These are phyloP conservation scores for Sinocyclocheilus rhinocerous DNA, from an alignment of 2,113 vertebrate genomes.

Conservation along the genomic window DNA sequence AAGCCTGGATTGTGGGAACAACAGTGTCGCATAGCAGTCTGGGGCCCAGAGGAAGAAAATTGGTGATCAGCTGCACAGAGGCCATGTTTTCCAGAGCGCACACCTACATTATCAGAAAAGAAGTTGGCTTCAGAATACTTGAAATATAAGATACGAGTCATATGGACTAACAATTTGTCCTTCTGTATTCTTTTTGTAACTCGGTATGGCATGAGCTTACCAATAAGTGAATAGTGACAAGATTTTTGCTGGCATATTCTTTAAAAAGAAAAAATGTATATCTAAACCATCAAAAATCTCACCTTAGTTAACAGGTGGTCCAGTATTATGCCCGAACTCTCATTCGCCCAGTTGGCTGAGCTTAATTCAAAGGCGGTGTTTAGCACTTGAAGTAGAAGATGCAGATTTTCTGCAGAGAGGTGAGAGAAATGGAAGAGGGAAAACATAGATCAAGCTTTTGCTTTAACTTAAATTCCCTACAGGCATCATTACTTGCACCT, in stretches of 20 bases:
- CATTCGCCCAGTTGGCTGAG: constrained; percentile 55
- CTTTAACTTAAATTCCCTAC: constrained; percentile 66
- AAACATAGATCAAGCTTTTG: constrained; percentile 46
- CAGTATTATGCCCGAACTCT: constrained; percentile 54
- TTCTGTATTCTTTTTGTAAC: no score
- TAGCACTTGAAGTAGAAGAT: constrained; percentile 57
- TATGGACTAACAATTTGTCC: not conserved
- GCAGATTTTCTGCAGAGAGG: constrained; percentile 65
- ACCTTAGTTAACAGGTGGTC: constrained; percentile 67
- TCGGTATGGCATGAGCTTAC: not conserved
- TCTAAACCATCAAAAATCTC: constrained; percentile 14
- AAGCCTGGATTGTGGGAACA: constrained; percentile 60
- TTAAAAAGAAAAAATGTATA: not conserved
- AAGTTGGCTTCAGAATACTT: not conserved
- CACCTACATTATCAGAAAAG: constrained; percentile 62
- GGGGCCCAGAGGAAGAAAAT: constrained; percentile 55
- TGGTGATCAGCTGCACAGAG: constrained; percentile 52
- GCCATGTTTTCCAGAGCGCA: constrained; percentile 67
- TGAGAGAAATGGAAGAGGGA: constrained; percentile 20
- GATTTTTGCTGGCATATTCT: not conserved
- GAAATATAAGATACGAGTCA: not conserved
- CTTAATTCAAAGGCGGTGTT: constrained; percentile 58
- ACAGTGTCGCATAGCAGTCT: constrained; percentile 66
- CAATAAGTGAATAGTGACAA: not conserved
- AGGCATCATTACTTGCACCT: constrained; percentile 67